These are phyloP conservation scores for Bathynomus jamesi DNA, from an alignment of 1,140 invertebrate species.

Conservation along the genomic window DNA sequence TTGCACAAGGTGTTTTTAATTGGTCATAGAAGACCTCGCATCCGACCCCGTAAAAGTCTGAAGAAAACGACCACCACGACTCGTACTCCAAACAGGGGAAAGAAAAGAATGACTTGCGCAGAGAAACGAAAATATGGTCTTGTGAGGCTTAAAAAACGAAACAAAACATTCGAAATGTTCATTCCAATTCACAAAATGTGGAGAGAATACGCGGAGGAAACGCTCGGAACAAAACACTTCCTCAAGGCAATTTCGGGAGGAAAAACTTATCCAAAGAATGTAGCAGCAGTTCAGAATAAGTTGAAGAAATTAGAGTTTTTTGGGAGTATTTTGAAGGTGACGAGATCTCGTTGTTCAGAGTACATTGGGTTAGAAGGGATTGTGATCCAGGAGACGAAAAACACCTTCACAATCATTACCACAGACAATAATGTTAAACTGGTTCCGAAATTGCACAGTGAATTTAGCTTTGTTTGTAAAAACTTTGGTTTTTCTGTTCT, in stretches of 20 bases:
- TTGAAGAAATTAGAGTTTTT: slow-evolving; percentile 32
- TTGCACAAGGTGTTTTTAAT: not conserved
- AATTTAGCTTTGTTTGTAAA: slow-evolving; percentile 31
- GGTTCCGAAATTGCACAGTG: slow-evolving; percentile 29
- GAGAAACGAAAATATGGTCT: not conserved
- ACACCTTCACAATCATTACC: slow-evolving; percentile 24
- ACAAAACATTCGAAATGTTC: not conserved
- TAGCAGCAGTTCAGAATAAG: slow-evolving; percentile 21
- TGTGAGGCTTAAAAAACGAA: not conserved
- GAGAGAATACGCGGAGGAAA: not conserved
- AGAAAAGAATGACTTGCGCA: not conserved
- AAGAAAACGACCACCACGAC: not conserved
- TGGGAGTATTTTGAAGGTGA: slow-evolving; percentile 25
- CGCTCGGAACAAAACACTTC: not conserved
- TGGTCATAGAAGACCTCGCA: not conserved
- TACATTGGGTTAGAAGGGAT: slow-evolving; percentile 22
- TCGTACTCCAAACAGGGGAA: not conserved
- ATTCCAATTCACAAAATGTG: not conserved
- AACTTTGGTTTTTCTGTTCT: slow-evolving; percentile 22
- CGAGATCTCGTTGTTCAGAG: slow-evolving; percentile 23
- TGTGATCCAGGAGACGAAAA: slow-evolving; percentile 33
- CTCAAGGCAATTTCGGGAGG: too few relatives aligned
- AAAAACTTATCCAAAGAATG: too few relatives aligned
- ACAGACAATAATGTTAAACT: slow-evolving; percentile 27
- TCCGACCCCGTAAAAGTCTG: not conserved